Evolutionary conservation across 1,140 invertebrate species (phyloP).

Genomic region (Drosophila truncata): DNA sequence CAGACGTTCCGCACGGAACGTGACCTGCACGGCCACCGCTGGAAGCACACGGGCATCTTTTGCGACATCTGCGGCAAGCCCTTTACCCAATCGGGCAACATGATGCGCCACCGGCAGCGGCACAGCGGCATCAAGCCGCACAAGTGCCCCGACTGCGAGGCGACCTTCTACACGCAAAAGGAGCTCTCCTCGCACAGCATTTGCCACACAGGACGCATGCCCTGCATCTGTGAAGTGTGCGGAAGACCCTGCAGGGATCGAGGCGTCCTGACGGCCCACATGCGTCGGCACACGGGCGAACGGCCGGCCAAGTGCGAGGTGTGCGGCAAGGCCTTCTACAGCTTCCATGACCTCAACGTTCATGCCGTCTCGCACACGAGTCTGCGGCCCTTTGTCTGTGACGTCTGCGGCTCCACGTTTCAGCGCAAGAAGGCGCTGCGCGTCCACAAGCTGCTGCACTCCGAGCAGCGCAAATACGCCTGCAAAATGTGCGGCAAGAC

Average conservation of each 20-base stretch:
- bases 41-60: slow-evolving; percentile 79
- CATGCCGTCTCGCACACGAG: slow-evolving; percentile 86
- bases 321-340: slow-evolving; percentile 77
- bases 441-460: slow-evolving; percentile 81
- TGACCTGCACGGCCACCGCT: slow-evolving; percentile 69
- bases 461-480: slow-evolving; percentile 86
- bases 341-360: slow-evolving; percentile 77
- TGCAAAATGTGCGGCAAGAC: slow-evolving; percentile 87
- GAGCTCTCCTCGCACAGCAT: slow-evolving; percentile 77
- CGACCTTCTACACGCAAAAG: slow-evolving; percentile 76
- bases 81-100: slow-evolving; percentile 76
- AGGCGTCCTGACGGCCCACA: slow-evolving; percentile 88
- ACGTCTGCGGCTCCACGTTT: slow-evolving; percentile 85
- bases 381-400: slow-evolving; percentile 86
- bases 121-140: slow-evolving; percentile 79
- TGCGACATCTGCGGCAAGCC: slow-evolving; percentile 80
- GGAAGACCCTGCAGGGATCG: slow-evolving; percentile 73
- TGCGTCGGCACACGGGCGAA: slow-evolving; percentile 90
- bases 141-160: slow-evolving; percentile 71
- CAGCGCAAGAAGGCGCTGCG: slow-evolving; percentile 77
- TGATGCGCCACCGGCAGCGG: slow-evolving; percentile 75
- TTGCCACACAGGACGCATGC: slow-evolving; percentile 75
- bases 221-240: slow-evolving; percentile 77
- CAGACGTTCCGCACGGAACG: slow-evolving; percentile 74
- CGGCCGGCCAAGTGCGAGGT: slow-evolving; percentile 90